A percentile compares a stretch with the other conserved stretches of the same genome.
Evolutionary conservation across 2,888 invertebrate species (phyloP).

Genomic region (Cephus nigrinus): DNA sequence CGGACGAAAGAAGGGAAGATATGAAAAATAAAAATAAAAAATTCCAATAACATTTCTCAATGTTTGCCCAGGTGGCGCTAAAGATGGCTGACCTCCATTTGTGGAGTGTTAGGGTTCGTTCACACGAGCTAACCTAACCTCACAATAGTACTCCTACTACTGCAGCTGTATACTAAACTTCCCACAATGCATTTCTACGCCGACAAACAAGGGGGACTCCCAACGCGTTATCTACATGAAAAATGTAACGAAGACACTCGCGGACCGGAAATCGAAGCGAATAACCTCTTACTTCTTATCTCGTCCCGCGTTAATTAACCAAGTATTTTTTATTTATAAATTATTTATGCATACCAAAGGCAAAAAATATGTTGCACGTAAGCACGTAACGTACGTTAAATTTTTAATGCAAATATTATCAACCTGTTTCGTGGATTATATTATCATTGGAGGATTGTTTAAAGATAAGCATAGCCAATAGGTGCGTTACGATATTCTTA

Average conservation of each 20-base stretch:
- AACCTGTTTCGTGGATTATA: neutral
- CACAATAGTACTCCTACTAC: neutral
- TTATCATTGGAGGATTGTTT: neutral
- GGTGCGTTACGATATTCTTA: neutral
- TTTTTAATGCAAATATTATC: neutral
- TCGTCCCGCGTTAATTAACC: neutral
- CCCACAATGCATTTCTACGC: neutral
- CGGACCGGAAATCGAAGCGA: slow-evolving; percentile 1
- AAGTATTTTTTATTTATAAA: neutral
- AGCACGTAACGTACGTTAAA: neutral
- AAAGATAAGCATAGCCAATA: neutral
- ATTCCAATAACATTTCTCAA: neutral
- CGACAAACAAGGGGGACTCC: neutral
- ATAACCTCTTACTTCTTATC: neutral
- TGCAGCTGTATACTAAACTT: neutral
- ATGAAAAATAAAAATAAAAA: neutral
- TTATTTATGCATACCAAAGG: neutral
- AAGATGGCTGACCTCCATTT: neutral
- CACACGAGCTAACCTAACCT: neutral
- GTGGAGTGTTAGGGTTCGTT: neutral
- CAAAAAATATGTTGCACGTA: neutral
- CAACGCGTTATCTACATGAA: neutral
- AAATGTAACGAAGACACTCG: neutral
- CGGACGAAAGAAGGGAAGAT: too few relatives aligned
- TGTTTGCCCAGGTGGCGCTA: neutral